Evolutionary conservation across 92 coral and sea anemone genomes (phyloP), one percentile per base, ranked within the genome.

Genomic region (Bergia sp.): DNA sequence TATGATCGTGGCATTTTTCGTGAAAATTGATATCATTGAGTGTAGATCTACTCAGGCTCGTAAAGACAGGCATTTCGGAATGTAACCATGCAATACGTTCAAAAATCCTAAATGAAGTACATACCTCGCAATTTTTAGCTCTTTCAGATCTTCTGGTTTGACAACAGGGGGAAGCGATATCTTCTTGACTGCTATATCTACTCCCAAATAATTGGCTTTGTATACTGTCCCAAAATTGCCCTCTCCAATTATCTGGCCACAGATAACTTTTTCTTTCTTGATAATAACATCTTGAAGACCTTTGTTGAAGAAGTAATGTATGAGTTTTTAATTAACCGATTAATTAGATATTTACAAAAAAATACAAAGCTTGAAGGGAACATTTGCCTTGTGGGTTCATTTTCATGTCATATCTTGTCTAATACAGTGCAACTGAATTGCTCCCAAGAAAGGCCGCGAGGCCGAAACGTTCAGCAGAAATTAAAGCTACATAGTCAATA

Each of bases 161-260:
- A 67, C 21, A 67, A 7, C 49, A 16, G 50, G 81, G 5, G 81
- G 50, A 38, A 77, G 81, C 16, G 37, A 1, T 36, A 77, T 77
- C n/a, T 42, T 77, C 38, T 77, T 77, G n/a, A 77, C n/a, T 0
- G 81, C 81, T 42, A 38, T 47, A 7, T 77, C 41, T 8, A 47
- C 37, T n/a, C 81, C 81, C 11, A 23, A 41, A 16, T 13, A 77
- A n/a, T 41, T n/a, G 3, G 50, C 81, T 36, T 77, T 77, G 58
- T 41, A 77, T n/a, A 77, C 50, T 3, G 81, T 77, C 1, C 81
- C 81, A 77, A 77, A 77, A 3, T 37, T 47, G 10, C 81, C 81
- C 37, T 38, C 50, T 12, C 81, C 50, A n/a, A 77, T n/a, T 5
- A 77, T 12, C 47, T 75, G 23, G 69, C 69, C 69, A 61, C 69